Conservation (phyloP, 2,113 vertebrate genomes). For the Tragulus kanchil region DNA sequence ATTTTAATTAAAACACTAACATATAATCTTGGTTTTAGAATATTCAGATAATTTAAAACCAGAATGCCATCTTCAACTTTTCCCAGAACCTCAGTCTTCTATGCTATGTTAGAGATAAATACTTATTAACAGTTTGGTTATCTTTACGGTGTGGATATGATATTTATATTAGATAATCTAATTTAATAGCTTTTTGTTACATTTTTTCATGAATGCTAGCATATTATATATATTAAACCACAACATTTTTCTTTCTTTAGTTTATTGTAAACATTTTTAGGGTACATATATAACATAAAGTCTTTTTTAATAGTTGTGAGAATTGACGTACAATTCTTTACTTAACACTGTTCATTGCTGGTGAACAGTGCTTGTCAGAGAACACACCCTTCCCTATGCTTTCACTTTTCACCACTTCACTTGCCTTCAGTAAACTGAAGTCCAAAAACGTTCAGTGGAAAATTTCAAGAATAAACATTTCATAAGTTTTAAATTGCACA, state of each 20-base stretch:
- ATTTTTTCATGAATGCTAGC: background rate
- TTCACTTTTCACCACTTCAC: background rate
- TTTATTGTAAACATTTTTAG: conserved; percentile 33
- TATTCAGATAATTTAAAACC: background rate
- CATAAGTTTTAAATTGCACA: background rate
- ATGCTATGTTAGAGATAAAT: background rate
- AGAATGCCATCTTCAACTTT: background rate
- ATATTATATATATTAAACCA: background rate
- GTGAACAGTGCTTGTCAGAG: background rate
- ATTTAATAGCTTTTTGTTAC: background rate
- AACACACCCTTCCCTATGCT: background rate
- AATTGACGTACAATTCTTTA: background rate
- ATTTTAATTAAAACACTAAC: conserved; percentile 33
- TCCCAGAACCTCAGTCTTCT: background rate
- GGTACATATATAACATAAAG: background rate
- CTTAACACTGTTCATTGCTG: background rate
- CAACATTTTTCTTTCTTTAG: background rate
- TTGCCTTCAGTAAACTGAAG: background rate
- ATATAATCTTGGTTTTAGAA: conserved; percentile 12
- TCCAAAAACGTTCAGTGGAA: background rate
- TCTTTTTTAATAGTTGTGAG: background rate
- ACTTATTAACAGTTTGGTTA: background rate
- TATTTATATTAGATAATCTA: background rate
- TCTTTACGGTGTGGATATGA: background rate
- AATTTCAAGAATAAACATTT: background rate